Evolutionary conservation across 1,140 invertebrate genomes (phyloP), one percentile per base, ranked within the genome.

Genomic region (Aphaenogaster rudis): DNA sequence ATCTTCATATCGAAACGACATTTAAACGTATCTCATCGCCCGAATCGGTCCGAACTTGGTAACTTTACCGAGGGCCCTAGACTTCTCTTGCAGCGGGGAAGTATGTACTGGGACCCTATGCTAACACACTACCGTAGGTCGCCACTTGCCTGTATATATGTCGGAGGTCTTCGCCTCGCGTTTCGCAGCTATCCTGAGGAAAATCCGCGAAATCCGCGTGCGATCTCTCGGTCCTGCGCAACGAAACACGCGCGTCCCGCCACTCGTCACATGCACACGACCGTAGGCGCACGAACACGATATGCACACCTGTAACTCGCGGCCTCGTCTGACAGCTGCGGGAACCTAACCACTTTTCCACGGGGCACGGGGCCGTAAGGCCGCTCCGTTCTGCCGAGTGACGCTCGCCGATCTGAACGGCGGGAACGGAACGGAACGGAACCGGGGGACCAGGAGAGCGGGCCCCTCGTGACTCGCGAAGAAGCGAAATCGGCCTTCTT

Each of bases 301-400:
- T 78, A 79, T 71, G 74, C 84, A 88, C 87, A 87, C 45, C 76
- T 86, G 76, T 74, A 69, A 86, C 66, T 72, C 57, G 85, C 74
- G 52, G 48, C 28, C 77, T 64, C 72, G 64, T 89, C 86, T 90
- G 89, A 90, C 89, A 90, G 89, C 89, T 90, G 89, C 89, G 88
- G 48, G 71, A 59, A 39, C 66, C 36, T 74, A 50, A 87, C 50
- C 88, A 87, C 88, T 82, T 87, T 90, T 90, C 71, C 88, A 87
- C 86, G 71, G 66, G 66, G 66, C 76, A 78, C 36, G 50, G 82
- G 48, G 59, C 82, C 82, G 61, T 78, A 86, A 79, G 71, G 63
- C 77, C 78, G 59, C 77, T 88, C 71, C 72, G 54, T 86, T 77
- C 69, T 64, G 48, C 39, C 50, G 66, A 66, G 63, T 74, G 72